Evolutionary conservation across 2,888 invertebrate species (phyloP).

Genomic region (Drosophila macrospina): DNA sequence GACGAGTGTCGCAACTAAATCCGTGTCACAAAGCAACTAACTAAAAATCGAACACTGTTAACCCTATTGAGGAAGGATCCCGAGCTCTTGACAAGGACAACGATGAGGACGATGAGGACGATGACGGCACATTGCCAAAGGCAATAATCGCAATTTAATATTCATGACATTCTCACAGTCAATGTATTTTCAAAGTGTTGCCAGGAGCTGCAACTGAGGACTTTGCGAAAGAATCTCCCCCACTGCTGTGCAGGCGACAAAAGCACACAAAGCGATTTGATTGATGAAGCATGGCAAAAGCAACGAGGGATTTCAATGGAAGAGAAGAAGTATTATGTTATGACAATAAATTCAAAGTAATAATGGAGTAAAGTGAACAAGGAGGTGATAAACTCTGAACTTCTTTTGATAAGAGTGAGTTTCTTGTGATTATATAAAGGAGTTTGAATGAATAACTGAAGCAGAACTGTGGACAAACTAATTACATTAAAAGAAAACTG

Average conservation of each 20-base stretch:
- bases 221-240: slow-evolving; percentile 20
- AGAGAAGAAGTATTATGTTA: too few relatives aligned
- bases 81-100: slow-evolving; percentile 2
- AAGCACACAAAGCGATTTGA: slow-evolving; percentile 23
- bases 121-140: slow-evolving; percentile 63
- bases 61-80: slow-evolving; percentile 3
- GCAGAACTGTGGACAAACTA: too few relatives aligned
- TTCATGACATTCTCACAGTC: slow-evolving; percentile 75
- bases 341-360: too few relatives aligned
- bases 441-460: too few relatives aligned
- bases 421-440: too few relatives aligned
- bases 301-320: neutral
- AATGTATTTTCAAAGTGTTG: slow-evolving; percentile 73
- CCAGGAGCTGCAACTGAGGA: slow-evolving; percentile 56
- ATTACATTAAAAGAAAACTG: too few relatives aligned
- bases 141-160: slow-evolving; percentile 81
- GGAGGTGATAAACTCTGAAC: neutral
- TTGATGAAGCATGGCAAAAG: slow-evolving; percentile 23
- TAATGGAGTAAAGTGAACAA: neutral
- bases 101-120: too few relatives aligned
- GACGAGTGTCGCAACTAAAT: slow-evolving; percentile 34
- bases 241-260: slow-evolving; percentile 47
- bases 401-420: neutral
- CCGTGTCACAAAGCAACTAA: slow-evolving; percentile 13
- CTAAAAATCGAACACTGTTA: slow-evolving; percentile 14